Conservation (phyloP, 2,888 invertebrate genomes). For the Stenodema calcarata region DNA sequence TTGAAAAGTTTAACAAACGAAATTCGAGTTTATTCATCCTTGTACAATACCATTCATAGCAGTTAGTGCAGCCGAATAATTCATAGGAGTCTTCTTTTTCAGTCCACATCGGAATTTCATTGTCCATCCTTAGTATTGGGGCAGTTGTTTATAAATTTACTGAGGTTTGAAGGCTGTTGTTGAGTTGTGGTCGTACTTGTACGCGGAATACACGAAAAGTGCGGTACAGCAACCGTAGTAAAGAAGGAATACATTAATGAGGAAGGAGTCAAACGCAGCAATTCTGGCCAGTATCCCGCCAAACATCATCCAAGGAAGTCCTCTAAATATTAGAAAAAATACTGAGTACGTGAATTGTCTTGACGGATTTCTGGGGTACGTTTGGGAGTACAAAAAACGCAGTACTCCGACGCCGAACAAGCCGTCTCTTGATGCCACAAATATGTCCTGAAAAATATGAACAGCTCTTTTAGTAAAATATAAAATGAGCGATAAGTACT, state of each 20-base stretch:
- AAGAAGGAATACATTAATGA: background rate
- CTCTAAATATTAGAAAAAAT: background rate
- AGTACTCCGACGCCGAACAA: slow-evolving; percentile 6
- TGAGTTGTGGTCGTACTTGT: background rate
- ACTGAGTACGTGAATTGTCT: background rate
- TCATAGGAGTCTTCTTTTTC: too few species aligned
- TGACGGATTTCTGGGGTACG: background rate
- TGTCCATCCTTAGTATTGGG: too few species aligned
- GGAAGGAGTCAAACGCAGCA: background rate
- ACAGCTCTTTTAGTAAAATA: too few species aligned
- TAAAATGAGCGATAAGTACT: too few species aligned
- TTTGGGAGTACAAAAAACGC: background rate
- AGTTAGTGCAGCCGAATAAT: too few species aligned
- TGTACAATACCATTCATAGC: too few species aligned
- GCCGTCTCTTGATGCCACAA: background rate
- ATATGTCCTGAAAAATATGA: background rate
- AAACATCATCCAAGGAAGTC: background rate
- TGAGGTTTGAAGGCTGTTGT: too few species aligned
- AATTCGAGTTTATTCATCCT: too few species aligned
- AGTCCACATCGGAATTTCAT: too few species aligned
- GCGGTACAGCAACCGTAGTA: slow-evolving; percentile 6
- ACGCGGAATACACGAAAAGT: background rate
- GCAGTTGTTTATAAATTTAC: too few species aligned
- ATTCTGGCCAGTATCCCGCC: background rate
- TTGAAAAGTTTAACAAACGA: too few species aligned